A percentile compares a stretch with the other conserved stretches of the same genome.
These are phyloP conservation scores for Mya arenaria DNA, from an alignment of 1,140 invertebrate genomes.

Conservation along the genomic window DNA sequence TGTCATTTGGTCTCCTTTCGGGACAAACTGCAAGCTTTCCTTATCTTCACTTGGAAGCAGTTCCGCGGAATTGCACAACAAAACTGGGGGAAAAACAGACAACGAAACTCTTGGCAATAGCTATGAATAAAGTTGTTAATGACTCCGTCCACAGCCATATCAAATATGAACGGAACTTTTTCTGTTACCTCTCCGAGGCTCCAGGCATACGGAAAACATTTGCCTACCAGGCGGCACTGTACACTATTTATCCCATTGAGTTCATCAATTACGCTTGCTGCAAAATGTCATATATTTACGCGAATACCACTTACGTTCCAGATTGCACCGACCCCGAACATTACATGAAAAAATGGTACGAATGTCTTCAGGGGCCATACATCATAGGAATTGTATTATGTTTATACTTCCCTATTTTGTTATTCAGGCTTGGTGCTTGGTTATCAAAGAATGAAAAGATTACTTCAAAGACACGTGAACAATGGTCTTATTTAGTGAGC, in stretches of 20 bases:
- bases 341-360: slow-evolving; percentile 8
- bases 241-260: neutral
- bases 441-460: neutral
- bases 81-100: neutral
- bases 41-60: neutral
- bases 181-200: neutral
- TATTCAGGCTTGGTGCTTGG: slow-evolving; percentile 10
- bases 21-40: neutral
- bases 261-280: neutral
- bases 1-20: neutral
- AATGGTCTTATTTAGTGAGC: too few relatives aligned
- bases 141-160: neutral
- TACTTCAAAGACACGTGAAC: too few relatives aligned
- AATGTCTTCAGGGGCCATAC: slow-evolving; percentile 5
- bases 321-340: neutral
- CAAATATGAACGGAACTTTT: neutral
- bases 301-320: neutral
- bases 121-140: neutral
- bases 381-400: slow-evolving; percentile 10
- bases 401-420: slow-evolving; percentile 17
- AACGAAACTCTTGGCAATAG: neutral
- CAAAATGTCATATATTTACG: neutral
- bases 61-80: neutral
- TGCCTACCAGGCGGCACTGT: neutral
- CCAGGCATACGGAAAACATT: neutral